phyloP scores from a whole-genome alignment of 2,113 vertebrate genomes.

The Fulica atra region DNA sequence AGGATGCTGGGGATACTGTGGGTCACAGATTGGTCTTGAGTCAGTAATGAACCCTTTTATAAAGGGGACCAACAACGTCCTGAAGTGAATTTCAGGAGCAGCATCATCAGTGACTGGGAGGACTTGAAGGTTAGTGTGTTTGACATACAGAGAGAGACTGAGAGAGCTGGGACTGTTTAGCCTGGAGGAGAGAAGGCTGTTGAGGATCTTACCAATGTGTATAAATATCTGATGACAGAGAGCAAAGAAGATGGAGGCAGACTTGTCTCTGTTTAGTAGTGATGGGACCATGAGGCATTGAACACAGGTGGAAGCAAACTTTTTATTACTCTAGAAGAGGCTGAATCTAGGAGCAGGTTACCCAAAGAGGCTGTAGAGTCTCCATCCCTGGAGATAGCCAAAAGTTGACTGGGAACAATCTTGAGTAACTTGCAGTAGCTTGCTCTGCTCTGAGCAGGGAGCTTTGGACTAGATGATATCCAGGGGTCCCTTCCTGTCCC shows the following conservation, averaged over 20 bases:
- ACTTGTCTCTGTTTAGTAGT: neutral
- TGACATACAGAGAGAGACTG: neutral
- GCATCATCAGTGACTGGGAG: neutral
- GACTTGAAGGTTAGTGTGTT: neutral
- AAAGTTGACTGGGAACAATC: neutral
- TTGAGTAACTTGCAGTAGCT: neutral
- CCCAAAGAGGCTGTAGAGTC: neutral
- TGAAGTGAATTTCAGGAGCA: neutral
- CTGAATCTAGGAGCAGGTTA: neutral
- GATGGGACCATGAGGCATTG: neutral
- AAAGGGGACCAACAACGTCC: neutral
- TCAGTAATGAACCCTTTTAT: neutral
- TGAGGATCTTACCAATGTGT: neutral
- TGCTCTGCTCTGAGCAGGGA: neutral
- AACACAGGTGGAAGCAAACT: neutral
- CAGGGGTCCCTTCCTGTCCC: neutral
- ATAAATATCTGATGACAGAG: neutral
- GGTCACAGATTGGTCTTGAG: neutral
- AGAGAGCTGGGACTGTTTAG: neutral
- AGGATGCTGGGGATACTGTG: neutral
- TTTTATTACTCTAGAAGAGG: neutral
- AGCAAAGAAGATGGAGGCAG: neutral
- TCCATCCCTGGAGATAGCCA: neutral
- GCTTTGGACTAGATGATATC: neutral
- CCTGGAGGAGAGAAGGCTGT: neutral